Conservation (phyloP, 2,113 vertebrate species). For the Brachypodius melanocephalos region DNA sequence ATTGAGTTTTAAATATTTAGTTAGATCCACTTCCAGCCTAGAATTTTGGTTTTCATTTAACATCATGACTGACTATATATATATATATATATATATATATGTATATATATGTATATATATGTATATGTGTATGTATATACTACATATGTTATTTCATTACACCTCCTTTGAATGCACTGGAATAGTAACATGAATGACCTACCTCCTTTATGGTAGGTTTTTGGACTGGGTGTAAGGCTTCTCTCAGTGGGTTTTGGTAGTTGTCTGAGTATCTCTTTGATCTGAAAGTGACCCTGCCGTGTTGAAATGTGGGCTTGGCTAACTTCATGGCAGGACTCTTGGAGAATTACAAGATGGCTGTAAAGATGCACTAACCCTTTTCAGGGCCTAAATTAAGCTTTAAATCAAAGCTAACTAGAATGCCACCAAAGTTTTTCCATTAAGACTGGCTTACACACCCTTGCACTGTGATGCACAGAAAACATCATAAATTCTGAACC, state of each 20-base stretch:
- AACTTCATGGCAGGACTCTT: constrained; percentile 65
- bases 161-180: background rate
- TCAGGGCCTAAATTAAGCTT: constrained; percentile 69
- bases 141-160: background rate
- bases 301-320: constrained; percentile 68
- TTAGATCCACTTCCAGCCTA: constrained; percentile 8
- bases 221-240: background rate
- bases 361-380: constrained; percentile 72
- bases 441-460: constrained; percentile 65
- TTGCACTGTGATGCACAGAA: constrained; percentile 61
- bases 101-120: background rate
- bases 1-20: constrained; percentile 63
- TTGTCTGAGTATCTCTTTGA: constrained; percentile 39
- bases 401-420: constrained; percentile 73
- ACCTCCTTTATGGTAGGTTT: background rate
- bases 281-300: constrained; percentile 66
- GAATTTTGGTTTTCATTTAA: constrained; percentile 27
- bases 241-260: constrained; percentile 26
- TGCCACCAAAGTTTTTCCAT: constrained; percentile 63
- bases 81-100: background rate
- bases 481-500: constrained; percentile 61
- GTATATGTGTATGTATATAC: background rate
- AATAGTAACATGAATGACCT: background rate
- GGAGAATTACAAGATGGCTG: constrained; percentile 70
- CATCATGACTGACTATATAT: background rate